These are phyloP conservation scores for Pyrgilauda ruficollis DNA, from an alignment of 2,113 vertebrate species.

Conservation along the genomic window DNA sequence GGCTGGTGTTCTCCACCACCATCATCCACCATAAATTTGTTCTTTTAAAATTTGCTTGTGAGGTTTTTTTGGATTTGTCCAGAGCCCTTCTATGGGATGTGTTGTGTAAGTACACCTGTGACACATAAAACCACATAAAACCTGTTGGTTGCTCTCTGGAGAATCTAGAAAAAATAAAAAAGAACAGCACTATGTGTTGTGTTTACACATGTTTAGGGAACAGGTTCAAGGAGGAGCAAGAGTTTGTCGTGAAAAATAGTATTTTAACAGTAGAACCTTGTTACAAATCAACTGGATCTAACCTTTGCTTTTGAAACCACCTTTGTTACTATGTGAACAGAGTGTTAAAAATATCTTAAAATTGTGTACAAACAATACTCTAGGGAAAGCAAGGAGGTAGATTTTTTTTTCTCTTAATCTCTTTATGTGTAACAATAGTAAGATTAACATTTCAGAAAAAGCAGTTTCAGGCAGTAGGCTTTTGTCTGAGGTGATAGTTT, in stretches of 20 bases:
- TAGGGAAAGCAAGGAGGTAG: background rate
- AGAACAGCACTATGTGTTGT: accelerated
- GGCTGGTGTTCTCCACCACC: background rate
- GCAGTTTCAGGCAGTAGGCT: background rate
- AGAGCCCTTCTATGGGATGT: background rate
- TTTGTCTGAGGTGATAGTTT: background rate
- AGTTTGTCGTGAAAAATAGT: background rate
- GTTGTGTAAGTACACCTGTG: background rate
- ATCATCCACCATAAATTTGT: background rate
- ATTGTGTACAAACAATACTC: background rate
- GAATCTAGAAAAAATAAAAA: background rate
- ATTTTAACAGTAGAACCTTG: background rate
- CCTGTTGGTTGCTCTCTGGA: background rate
- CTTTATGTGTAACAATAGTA: background rate
- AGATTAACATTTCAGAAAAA: background rate
- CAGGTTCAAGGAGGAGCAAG: background rate
- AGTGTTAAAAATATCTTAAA: background rate
- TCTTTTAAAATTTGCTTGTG: background rate
- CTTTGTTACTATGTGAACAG: background rate
- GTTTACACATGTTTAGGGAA: background rate
- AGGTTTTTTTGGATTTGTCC: background rate
- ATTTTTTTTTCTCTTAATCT: background rate
- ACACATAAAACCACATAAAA: no score
- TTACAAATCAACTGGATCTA: background rate
- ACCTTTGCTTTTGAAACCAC: background rate